Evolutionary conservation across 2,888 invertebrate genomes (phyloP), one percentile per base, ranked within the genome.

Genomic region (Erebia ligea): DNA sequence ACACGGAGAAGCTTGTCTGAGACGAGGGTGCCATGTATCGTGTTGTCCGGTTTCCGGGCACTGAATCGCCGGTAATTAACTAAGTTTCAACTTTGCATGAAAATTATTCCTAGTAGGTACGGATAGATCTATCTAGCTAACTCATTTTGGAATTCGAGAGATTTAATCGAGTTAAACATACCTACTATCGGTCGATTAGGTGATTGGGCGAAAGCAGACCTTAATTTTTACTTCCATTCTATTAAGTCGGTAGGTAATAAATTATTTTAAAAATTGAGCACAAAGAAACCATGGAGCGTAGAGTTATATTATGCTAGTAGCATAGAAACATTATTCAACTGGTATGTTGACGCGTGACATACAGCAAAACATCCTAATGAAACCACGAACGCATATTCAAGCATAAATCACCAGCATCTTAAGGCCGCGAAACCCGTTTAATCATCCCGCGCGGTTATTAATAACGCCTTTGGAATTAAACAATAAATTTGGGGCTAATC

Each of bases 401-500:
- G 78, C 77, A 76, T 78, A 77, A 92, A 92, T 92, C 91, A 92
- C 77, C 78, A 83, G 83, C 85, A 85, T 89, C 90, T 90, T 85
- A 86, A 86, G 85, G 84, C 89, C 90, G 85, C 88, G 84, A 89
- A 87, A 90, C 90, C 86, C 86, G 88, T 92, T 92, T 91, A 92
- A 92, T 92, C 92, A 91, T 90, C 90, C 86, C 81, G 62, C 82
- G 82, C 83, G 81, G 89, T 89, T 91, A 93, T 93, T 93, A 93
- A 93, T 93, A 92, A 91, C 91, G 84, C 82, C 87, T 90, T 90
- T 89, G 90, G 89, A 92, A 92, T 92, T 92, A 93, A 92, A 93
- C 93, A 93, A 93, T 93, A 93, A 92, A 93, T 93, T 93, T 85
- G 84, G 81, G 81, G 92, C 91, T 93, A 93, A 93, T 93, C 92